phyloP scores from a whole-genome alignment of 2,113 vertebrate species.

The human region DNA sequence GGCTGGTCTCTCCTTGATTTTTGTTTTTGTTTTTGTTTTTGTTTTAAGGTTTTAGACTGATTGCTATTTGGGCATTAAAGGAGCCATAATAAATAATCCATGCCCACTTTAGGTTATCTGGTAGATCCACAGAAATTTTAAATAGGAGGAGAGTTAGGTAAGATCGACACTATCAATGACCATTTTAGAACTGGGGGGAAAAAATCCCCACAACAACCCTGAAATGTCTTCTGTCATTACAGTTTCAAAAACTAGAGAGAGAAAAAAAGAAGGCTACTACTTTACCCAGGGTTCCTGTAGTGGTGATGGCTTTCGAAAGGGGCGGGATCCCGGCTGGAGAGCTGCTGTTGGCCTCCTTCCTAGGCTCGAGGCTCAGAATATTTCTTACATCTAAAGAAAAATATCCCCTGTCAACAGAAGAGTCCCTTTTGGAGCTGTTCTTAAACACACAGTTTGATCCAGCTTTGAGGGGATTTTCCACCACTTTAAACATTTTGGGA shows the following conservation, averaged over 20 bases:
- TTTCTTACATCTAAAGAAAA: constrained; percentile 71
- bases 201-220: not conserved
- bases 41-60: constrained; percentile 27
- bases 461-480: constrained; percentile 56
- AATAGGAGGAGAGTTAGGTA: not conserved
- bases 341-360: constrained; percentile 52
- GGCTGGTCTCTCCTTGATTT: not conserved
- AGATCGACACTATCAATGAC: not conserved
- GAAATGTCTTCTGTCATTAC: constrained; percentile 25
- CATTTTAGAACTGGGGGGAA: not conserved
- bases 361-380: constrained; percentile 67
- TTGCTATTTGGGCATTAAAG: not conserved
- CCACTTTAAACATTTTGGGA: constrained; percentile 48
- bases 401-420: constrained; percentile 54
- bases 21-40: constrained; percentile 12
- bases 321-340: constrained; percentile 17
- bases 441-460: constrained; percentile 42
- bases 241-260: constrained; percentile 34
- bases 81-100: not conserved
- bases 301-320: constrained; percentile 9
- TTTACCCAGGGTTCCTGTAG: constrained; percentile 73
- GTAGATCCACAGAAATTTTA: constrained; percentile 17
- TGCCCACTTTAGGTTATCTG: not conserved
- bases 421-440: constrained; percentile 51
- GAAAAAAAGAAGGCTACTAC: constrained; percentile 34